Percentiles rank a stretch among this genome's conserved stretches.
Evolutionary conservation across 2,888 invertebrate genomes (phyloP).

Genomic region (Scaptomyza polygonia): DNA sequence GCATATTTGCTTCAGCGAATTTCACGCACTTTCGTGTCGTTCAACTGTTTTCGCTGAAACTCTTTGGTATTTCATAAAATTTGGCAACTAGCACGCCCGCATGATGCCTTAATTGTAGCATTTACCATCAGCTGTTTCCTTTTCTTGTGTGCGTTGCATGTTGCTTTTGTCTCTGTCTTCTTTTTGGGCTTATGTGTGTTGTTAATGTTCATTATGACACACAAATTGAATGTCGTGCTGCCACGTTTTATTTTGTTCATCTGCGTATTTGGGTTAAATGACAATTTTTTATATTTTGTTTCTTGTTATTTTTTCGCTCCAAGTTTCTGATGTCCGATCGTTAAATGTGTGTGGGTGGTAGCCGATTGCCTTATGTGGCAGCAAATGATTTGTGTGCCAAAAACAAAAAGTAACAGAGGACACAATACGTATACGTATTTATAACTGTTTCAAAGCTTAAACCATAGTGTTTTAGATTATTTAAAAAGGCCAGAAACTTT

Average conservation of each 20-base stretch:
- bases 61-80: constrained; percentile 58
- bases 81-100: constrained; percentile 31
- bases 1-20: constrained; percentile 58
- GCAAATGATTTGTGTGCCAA: constrained; percentile 5
- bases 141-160: constrained; percentile 28
- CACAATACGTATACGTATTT: background rate
- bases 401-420: background rate
- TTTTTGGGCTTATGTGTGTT: constrained; percentile 17
- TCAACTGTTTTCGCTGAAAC: constrained; percentile 72
- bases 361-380: constrained; percentile 26
- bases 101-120: constrained; percentile 47
- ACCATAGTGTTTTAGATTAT: too few relatives aligned
- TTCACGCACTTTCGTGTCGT: constrained; percentile 61
- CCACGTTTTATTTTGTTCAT: constrained; percentile 64
- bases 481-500: too few relatives aligned
- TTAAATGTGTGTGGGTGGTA: constrained; percentile 35
- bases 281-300: constrained; percentile 28
- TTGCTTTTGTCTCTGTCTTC: constrained; percentile 32
- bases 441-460: background rate
- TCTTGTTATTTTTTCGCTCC: constrained; percentile 32
- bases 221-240: constrained; percentile 67
- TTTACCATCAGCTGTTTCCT: constrained; percentile 67
- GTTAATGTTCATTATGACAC: constrained; percentile 48
- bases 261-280: constrained; percentile 73
- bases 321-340: constrained; percentile 41